Conservation (phyloP, 2,888 invertebrate species). For the Rotaria sp. region DNA sequence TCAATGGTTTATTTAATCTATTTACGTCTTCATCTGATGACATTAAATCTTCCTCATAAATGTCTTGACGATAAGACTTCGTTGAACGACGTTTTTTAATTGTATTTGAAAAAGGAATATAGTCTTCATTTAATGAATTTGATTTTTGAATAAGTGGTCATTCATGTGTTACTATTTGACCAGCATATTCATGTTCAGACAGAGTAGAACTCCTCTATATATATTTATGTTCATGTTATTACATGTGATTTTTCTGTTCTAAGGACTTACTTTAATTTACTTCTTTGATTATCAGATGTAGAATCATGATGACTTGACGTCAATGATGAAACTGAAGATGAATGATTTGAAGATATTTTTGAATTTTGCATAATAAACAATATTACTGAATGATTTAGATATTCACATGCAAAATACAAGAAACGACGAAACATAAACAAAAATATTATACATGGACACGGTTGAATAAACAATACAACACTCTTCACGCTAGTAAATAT, state of each 20-base stretch:
- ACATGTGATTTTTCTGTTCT: no score
- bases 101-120: no score
- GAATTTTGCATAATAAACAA: not conserved
- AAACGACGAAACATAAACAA: not conserved
- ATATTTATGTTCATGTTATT: not conserved
- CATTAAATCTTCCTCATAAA: not conserved
- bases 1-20: not conserved
- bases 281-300: no score
- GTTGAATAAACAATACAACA: not conserved
- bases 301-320: no score
- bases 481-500: no score
- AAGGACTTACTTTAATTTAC: not conserved
- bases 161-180: not conserved
- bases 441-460: not conserved
- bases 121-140: not conserved
- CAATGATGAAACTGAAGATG: no score
- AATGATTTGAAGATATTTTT: not conserved
- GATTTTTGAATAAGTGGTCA: not conserved
- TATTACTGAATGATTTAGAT: not conserved
- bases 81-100: no score
- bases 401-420: no score
- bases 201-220: not conserved
- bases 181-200: not conserved
- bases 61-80: no score
- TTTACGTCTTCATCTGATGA: not conserved